Conservation (phyloP, 2,113 vertebrate genomes). For the Isichthys henryi region DNA sequence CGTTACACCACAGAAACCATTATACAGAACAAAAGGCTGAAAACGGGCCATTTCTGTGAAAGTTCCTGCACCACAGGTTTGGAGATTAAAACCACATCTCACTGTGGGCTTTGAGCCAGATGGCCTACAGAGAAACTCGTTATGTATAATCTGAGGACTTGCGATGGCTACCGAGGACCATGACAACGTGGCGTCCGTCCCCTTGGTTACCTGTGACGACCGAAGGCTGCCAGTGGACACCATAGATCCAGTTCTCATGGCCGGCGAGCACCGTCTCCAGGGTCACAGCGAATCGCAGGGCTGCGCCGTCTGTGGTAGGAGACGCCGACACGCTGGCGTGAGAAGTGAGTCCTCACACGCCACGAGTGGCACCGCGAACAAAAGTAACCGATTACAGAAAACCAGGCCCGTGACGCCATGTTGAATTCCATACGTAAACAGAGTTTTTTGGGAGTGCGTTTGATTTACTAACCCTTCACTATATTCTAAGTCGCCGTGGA, state of each 20-base stretch:
- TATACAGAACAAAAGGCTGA: neutral
- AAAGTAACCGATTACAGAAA: neutral
- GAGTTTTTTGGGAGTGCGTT: neutral
- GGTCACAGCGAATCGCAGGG: slow-evolving; percentile 64
- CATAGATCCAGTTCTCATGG: slow-evolving; percentile 92
- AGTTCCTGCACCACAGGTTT: neutral
- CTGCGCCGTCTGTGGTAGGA: slow-evolving; percentile 41
- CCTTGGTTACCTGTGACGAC: slow-evolving; percentile 66
- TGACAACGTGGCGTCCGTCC: neutral
- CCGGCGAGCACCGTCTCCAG: slow-evolving; percentile 89
- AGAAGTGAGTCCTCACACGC: neutral
- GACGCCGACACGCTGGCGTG: neutral
- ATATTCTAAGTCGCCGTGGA: neutral
- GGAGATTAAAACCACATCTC: neutral
- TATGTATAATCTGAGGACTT: neutral
- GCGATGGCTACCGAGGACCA: neutral
- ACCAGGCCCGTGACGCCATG: neutral
- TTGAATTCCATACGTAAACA: neutral
- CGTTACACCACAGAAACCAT: neutral
- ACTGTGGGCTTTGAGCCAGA: neutral
- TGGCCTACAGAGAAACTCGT: neutral
- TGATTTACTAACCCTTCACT: neutral
- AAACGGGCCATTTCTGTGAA: neutral
- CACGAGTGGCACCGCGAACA: neutral
- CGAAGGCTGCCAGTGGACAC: slow-evolving; percentile 86